These are phyloP conservation scores for Synergus itoensis DNA, from an alignment of 2,888 invertebrate genomes.

Conservation along the genomic window DNA sequence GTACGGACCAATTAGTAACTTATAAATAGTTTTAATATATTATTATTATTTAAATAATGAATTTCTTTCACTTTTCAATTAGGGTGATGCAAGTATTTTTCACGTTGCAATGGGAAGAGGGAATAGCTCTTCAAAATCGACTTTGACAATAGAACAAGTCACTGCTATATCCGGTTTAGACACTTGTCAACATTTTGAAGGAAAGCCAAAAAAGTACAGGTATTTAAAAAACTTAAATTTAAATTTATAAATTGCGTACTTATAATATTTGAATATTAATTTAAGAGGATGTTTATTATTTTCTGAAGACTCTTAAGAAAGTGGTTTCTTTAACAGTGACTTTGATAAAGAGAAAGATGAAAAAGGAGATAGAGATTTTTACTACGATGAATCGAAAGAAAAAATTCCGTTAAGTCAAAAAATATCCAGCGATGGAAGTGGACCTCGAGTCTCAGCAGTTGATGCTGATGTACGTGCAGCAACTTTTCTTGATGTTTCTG, in stretches of 20 bases:
- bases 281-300: no score
- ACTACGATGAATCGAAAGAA: neutral
- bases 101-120: conserved; percentile 81
- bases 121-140: conserved; percentile 77
- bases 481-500: conserved; percentile 97
- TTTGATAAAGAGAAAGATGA: neutral
- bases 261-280: no score
- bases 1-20: conserved; percentile 76
- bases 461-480: conserved; percentile 87
- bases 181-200: conserved; percentile 60
- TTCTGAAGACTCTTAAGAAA: no score
- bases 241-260: no score
- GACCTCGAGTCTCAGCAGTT: conserved; percentile 53
- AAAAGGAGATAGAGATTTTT: conserved; percentile 8
- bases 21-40: neutral
- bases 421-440: conserved; percentile 30
- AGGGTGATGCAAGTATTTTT: conserved; percentile 90
- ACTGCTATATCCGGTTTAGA: conserved; percentile 77
- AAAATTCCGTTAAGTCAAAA: neutral
- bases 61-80: neutral
- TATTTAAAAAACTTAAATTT: neutral
- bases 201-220: conserved; percentile 18
- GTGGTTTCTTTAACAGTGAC: neutral
- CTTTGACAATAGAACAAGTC: conserved; percentile 79
- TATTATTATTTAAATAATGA: neutral